Percentiles rank a stretch among this genome's conserved stretches.
Conservation (phyloP, 2,888 invertebrate species). For the Nymphalis urticae region DNA sequence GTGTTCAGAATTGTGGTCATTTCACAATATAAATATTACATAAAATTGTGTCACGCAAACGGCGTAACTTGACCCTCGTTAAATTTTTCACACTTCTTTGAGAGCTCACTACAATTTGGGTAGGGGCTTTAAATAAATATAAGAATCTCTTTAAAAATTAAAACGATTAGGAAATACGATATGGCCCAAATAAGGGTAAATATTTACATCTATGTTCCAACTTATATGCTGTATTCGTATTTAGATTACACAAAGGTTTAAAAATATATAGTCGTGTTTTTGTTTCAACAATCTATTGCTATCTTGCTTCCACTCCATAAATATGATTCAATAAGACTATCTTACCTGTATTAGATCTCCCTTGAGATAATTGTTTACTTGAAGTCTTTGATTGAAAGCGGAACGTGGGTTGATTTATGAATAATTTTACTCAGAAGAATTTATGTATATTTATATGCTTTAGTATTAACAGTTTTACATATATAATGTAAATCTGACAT, state of each 20-base stretch:
- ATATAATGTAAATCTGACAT: not conserved
- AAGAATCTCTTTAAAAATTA: not conserved
- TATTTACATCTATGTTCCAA: too few species aligned
- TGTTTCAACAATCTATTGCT: not conserved
- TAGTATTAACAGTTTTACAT: not conserved
- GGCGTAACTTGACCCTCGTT: conserved; percentile 7
- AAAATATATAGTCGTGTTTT: not conserved
- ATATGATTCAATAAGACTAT: conserved; percentile 6
- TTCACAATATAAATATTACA: conserved; percentile 6
- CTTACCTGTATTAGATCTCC: conserved; percentile 9
- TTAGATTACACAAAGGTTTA: too few species aligned
- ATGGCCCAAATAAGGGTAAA: too few species aligned
- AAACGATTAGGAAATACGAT: too few species aligned
- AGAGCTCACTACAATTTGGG: conserved; percentile 12
- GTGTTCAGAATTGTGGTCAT: not conserved
- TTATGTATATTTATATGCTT: not conserved
- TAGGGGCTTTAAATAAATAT: conserved; percentile 15
- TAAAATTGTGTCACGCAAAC: conserved; percentile 8
- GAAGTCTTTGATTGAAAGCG: conserved; percentile 24
- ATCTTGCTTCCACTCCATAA: not conserved
- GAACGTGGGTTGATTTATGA: conserved; percentile 20
- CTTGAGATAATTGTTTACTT: conserved; percentile 26
- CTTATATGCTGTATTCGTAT: too few species aligned
- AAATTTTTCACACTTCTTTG: conserved; percentile 19
- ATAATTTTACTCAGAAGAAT: not conserved